These are phyloP conservation scores for Oxyteleia sp. DNA, from an alignment of 2,888 invertebrate species.

Conservation along the genomic window DNA sequence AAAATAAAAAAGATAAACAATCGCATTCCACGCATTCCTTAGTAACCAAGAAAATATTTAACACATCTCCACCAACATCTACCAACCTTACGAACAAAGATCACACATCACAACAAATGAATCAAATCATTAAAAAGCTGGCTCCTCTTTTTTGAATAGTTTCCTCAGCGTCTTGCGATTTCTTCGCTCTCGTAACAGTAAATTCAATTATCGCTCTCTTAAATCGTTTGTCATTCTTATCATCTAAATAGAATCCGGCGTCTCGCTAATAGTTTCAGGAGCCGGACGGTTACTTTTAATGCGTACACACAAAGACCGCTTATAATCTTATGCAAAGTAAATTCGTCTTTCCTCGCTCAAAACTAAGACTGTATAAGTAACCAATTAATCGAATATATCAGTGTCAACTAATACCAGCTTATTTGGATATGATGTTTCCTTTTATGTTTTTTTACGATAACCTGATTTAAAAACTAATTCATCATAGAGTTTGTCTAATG, in stretches of 20 bases:
- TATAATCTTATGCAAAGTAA: slow-evolving; percentile 74
- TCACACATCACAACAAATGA: slow-evolving; percentile 14
- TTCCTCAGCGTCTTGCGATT: slow-evolving; percentile 84
- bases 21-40: neutral
- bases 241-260: slow-evolving; percentile 77
- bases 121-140: slow-evolving; percentile 67
- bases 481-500: no score
- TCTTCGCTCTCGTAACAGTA: slow-evolving; percentile 86
- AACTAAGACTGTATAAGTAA: slow-evolving; percentile 70
- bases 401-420: slow-evolving; percentile 36
- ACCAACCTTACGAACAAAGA: slow-evolving; percentile 25
- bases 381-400: slow-evolving; percentile 66
- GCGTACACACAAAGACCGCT: slow-evolving; percentile 75
- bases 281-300: slow-evolving; percentile 75
- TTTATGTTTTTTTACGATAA: no score
- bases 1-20: neutral
- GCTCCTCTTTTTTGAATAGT: slow-evolving; percentile 76
- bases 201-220: slow-evolving; percentile 84
- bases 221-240: slow-evolving; percentile 78
- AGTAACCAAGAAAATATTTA: neutral
- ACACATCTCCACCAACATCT: neutral
- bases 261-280: slow-evolving; percentile 75
- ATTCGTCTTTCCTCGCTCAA: slow-evolving; percentile 74
- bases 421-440: no score
- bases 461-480: no score